A percentile compares a stretch with the other conserved stretches of the same genome.
These are phyloP conservation scores for Drosophila engyochracea DNA, from an alignment of 2,888 invertebrate genomes.

Conservation along the genomic window DNA sequence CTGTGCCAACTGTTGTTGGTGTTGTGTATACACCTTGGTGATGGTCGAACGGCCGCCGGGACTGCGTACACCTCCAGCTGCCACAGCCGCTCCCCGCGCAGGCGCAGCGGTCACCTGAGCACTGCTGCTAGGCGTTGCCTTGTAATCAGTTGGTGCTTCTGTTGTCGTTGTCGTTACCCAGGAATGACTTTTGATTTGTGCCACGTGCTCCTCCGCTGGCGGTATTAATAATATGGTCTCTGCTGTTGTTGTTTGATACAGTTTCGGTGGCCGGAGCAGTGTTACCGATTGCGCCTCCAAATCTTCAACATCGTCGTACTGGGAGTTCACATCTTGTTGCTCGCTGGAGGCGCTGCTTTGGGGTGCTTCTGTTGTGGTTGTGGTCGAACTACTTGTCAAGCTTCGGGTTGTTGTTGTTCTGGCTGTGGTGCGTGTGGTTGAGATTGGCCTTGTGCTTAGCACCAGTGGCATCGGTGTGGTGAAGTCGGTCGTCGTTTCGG, in stretches of 20 bases:
- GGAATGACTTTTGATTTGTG: slow-evolving; percentile 78
- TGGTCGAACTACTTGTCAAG: slow-evolving; percentile 22
- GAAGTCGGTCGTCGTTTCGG: slow-evolving; percentile 71
- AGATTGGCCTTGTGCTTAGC: slow-evolving; percentile 39
- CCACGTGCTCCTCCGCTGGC: slow-evolving; percentile 83
- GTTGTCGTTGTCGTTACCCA: slow-evolving; percentile 70
- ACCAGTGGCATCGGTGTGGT: slow-evolving; percentile 59
- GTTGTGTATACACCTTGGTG: slow-evolving; percentile 87
- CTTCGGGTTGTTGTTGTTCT: slow-evolving; percentile 29
- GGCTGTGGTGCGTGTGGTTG: slow-evolving; percentile 31
- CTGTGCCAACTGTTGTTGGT: slow-evolving; percentile 73
- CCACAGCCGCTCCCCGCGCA: slow-evolving; percentile 17
- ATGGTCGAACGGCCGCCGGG: slow-evolving; percentile 87
- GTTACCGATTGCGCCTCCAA: slow-evolving; percentile 80
- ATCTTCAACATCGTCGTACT: slow-evolving; percentile 79
- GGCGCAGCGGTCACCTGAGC: slow-evolving; percentile 22
- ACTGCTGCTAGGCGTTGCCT: slow-evolving; percentile 54
- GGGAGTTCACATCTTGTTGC: slow-evolving; percentile 53
- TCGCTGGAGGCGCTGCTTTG: slow-evolving; percentile 48
- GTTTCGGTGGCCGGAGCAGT: slow-evolving; percentile 64
- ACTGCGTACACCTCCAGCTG: slow-evolving; percentile 57
- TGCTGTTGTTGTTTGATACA: slow-evolving; percentile 80
- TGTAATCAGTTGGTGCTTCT: slow-evolving; percentile 34
- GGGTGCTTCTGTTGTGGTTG: slow-evolving; percentile 37
- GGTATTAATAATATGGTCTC: slow-evolving; percentile 85